phyloP scores from a whole-genome alignment of 1,140 invertebrate genomes.

The Pomacea maculata region DNA sequence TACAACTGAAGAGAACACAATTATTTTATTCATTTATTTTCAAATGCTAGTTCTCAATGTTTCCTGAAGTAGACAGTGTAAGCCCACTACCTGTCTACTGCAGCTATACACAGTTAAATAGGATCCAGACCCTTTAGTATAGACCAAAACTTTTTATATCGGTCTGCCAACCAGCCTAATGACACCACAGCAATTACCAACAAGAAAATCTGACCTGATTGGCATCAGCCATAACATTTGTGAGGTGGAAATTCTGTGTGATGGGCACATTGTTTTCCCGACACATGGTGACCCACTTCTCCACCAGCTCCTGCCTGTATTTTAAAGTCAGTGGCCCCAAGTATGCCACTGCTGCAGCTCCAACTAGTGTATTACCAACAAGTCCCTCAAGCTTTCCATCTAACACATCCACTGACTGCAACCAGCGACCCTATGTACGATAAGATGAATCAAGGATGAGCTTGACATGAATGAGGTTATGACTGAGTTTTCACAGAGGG shows the following conservation, averaged over 20 bases:
- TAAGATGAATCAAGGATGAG: too few relatives aligned
- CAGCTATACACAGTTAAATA: background rate
- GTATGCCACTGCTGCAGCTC: constrained; percentile 61
- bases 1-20: too few relatives aligned
- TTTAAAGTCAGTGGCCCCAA: constrained; percentile 60
- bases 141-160: background rate
- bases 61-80: too few relatives aligned
- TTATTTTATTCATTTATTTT: too few relatives aligned
- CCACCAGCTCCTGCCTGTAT: constrained; percentile 54
- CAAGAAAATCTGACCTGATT: constrained; percentile 47
- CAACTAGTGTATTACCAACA: constrained; percentile 61
- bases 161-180: background rate
- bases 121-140: background rate
- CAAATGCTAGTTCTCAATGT: too few relatives aligned
- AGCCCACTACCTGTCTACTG: too few relatives aligned
- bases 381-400: constrained; percentile 59
- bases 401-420: constrained; percentile 73
- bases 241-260: constrained; percentile 70
- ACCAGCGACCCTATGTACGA: constrained; percentile 76
- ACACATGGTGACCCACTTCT: constrained; percentile 53
- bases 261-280: constrained; percentile 55
- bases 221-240: constrained; percentile 79
- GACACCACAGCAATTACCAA: background rate
- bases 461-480: too few relatives aligned
- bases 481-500: too few relatives aligned